Evolutionary conservation across 2,113 vertebrate genomes (phyloP).

Genomic region (Chaetorhynchus papuensis): DNA sequence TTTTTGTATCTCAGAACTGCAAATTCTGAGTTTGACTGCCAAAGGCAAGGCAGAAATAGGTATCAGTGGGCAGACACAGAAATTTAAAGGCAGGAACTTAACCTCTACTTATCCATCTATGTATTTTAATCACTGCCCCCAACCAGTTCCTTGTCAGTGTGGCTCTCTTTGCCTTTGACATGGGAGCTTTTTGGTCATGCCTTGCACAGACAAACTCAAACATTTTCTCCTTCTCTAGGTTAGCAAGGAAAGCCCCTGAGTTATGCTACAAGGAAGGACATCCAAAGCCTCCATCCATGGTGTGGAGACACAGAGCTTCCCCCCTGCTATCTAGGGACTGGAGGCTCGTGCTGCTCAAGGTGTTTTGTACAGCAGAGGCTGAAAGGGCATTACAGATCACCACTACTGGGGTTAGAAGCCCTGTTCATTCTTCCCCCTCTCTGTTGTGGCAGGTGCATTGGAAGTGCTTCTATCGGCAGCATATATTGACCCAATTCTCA

Average conservation of each 20-base stretch:
- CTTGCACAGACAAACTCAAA: background rate
- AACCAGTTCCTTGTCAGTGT: background rate
- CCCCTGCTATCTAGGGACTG: background rate
- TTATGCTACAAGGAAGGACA: background rate
- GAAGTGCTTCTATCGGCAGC: background rate
- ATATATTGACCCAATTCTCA: background rate
- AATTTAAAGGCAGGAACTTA: background rate
- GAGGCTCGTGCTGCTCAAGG: background rate
- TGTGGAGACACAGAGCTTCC: background rate
- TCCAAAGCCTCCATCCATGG: background rate
- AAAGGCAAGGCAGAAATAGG: background rate
- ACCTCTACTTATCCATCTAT: background rate
- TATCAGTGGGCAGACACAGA: background rate
- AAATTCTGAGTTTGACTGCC: background rate
- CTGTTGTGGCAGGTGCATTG: background rate
- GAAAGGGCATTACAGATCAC: background rate
- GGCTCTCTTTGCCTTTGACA: background rate
- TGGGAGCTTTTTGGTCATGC: background rate
- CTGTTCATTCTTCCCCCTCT: background rate
- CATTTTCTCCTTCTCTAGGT: background rate
- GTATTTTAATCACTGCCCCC: background rate
- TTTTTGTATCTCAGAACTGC: background rate
- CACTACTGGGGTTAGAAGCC: background rate
- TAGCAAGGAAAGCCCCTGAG: background rate
- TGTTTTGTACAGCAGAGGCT: background rate